These are phyloP conservation scores for Embidobia sp. DNA, from an alignment of 2,888 invertebrate species.

Conservation along the genomic window DNA sequence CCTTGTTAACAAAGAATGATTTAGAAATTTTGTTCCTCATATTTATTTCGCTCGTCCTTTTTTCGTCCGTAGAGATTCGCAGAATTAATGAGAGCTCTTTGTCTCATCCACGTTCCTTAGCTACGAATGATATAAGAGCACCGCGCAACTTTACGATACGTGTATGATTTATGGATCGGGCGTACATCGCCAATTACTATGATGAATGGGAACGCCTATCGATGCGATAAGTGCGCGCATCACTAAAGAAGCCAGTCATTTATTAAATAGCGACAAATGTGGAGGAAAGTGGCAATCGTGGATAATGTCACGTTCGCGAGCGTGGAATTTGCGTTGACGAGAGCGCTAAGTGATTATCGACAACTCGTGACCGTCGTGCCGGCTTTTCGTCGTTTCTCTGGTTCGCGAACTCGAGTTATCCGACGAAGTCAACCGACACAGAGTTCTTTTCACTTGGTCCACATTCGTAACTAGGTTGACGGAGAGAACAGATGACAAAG, in stretches of 20 bases:
- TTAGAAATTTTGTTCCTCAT: constrained; percentile 61
- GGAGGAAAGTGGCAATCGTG: constrained; percentile 36
- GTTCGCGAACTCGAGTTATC: constrained; percentile 8
- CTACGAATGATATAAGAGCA: constrained; percentile 39
- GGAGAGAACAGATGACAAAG: constrained; percentile 34
- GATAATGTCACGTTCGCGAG: constrained; percentile 43
- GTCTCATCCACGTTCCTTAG: constrained; percentile 45
- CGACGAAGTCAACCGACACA: not conserved
- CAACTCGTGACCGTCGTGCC: too few species aligned
- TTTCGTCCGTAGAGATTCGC: constrained; percentile 38
- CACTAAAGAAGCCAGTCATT: constrained; percentile 50
- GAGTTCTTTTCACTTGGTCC: constrained; percentile 20
- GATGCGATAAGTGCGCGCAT: constrained; percentile 57
- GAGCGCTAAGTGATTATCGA: constrained; percentile 24
- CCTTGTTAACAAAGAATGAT: constrained; percentile 69
- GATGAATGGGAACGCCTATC: constrained; percentile 66
- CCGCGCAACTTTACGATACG: constrained; percentile 36
- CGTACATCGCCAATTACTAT: constrained; percentile 60
- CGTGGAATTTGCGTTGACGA: constrained; percentile 30
- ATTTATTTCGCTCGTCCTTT: constrained; percentile 25
- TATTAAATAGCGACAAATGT: constrained; percentile 62
- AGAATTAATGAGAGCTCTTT: constrained; percentile 62
- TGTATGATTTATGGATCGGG: constrained; percentile 59
- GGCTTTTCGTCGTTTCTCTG: too few species aligned
- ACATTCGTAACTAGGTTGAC: constrained; percentile 35